phyloP scores from a whole-genome alignment of 2,113 vertebrate genomes.

The Hemichromis elongatus region DNA sequence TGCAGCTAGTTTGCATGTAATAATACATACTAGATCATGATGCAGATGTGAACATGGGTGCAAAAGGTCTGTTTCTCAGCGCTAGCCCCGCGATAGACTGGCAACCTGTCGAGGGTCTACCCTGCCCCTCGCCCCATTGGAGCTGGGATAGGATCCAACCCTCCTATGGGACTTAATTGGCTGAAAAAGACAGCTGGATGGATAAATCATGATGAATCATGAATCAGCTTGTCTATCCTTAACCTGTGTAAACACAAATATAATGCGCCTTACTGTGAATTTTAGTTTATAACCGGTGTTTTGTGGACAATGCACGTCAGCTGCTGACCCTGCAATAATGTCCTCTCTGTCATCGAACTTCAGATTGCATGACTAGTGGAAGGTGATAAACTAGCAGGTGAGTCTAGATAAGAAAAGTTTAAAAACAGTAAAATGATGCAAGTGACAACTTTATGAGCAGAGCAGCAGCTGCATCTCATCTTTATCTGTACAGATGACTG shows the following conservation, averaged over 20 bases:
- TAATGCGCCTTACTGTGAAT: not conserved
- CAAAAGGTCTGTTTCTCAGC: not conserved
- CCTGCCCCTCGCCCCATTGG: not conserved
- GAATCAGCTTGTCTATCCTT: not conserved
- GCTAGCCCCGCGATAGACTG: not conserved
- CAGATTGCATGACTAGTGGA: not conserved
- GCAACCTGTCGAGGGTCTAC: too few relatives aligned
- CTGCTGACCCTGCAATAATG: not conserved
- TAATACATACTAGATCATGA: not conserved
- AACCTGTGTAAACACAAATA: not conserved
- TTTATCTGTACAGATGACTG: slow-evolving; percentile 9
- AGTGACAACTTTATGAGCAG: not conserved
- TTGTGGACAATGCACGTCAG: not conserved
- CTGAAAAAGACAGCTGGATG: not conserved
- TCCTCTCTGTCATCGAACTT: not conserved
- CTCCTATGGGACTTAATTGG: not conserved
- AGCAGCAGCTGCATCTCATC: slow-evolving; percentile 26
- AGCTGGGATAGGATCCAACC: not conserved
- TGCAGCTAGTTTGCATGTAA: not conserved
- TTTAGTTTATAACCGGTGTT: not conserved
- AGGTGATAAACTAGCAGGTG: not conserved
- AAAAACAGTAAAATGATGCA: not conserved
- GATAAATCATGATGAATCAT: not conserved
- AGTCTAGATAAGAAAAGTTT: not conserved
- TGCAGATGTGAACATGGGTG: not conserved